A percentile compares a stretch with the other conserved stretches of the same genome.
phyloP scores from a whole-genome alignment of 1,140 invertebrate genomes.

The Ctenoplectra terminalis region DNA sequence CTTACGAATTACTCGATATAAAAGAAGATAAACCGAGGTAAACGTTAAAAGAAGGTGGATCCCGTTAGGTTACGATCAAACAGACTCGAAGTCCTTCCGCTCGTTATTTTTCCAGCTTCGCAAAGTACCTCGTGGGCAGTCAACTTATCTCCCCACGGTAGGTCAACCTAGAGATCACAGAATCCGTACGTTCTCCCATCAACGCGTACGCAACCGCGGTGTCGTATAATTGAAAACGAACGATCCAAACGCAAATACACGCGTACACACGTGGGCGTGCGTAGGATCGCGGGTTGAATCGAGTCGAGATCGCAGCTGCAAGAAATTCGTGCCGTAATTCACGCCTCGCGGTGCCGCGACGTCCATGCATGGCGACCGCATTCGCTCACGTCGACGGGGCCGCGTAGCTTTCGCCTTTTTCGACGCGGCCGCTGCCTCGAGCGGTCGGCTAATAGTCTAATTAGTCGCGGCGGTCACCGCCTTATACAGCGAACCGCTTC shows the following conservation, averaged over 20 bases:
- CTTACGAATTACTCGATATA: no score
- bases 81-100: no score
- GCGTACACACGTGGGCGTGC: slow-evolving; percentile 56
- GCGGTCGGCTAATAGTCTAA: slow-evolving; percentile 61
- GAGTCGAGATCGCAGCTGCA: slow-evolving; percentile 52
- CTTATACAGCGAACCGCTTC: slow-evolving; percentile 47
- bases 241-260: slow-evolving; percentile 45
- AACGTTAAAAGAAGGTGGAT: no score
- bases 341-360: slow-evolving; percentile 59
- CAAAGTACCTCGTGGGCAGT: no score
- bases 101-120: no score
- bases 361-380: slow-evolving; percentile 32
- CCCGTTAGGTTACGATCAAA: no score
- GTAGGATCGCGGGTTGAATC: background rate
- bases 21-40: no score
- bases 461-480: slow-evolving; percentile 50
- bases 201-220: no score
- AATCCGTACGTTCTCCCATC: no score
- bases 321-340: slow-evolving; percentile 62
- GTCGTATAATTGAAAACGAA: slow-evolving; percentile 75
- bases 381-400: slow-evolving; percentile 50
- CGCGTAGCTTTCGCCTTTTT: slow-evolving; percentile 51
- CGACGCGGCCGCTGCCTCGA: no score
- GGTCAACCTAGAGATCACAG: background rate
- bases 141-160: no score